Percentiles rank a stretch among this genome's conserved stretches.
phyloP scores from a whole-genome alignment of 2,797 vertebrate genomes.

The Austrolebias charrua region DNA sequence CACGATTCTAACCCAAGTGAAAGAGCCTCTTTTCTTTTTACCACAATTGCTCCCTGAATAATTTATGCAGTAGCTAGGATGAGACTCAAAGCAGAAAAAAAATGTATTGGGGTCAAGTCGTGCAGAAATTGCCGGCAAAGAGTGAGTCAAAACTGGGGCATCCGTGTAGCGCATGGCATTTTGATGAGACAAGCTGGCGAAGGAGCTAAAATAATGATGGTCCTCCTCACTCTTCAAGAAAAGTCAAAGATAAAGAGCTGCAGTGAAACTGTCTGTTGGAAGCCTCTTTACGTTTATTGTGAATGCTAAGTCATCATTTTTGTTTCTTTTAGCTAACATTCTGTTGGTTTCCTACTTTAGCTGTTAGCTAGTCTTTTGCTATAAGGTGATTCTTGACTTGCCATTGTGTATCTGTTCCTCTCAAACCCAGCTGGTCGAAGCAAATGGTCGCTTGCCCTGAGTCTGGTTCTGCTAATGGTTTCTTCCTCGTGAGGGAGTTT shows the following conservation, averaged over 20 bases:
- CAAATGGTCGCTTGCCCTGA: too few relatives aligned
- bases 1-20: conserved; percentile 39
- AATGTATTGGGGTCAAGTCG: conserved; percentile 72
- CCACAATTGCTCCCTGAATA: conserved; percentile 74
- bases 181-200: conserved; percentile 39
- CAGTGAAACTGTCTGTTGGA: conserved; percentile 48
- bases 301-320: not conserved
- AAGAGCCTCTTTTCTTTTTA: conserved; percentile 52
- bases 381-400: too few relatives aligned
- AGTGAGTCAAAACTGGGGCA: conserved; percentile 62
- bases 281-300: conserved; percentile 1
- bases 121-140: conserved; percentile 53
- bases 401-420: too few relatives aligned
- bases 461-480: too few relatives aligned
- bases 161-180: conserved; percentile 40
- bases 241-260: conserved; percentile 39
- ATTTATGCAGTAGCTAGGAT: conserved; percentile 60
- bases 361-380: too few relatives aligned
- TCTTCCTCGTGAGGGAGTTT: too few relatives aligned
- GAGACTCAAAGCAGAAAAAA: conserved; percentile 61
- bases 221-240: conserved; percentile 44
- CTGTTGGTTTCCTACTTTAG: too few relatives aligned
- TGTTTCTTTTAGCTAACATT: too few relatives aligned
- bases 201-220: conserved; percentile 49
- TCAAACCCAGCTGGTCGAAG: too few relatives aligned